These are phyloP conservation scores for Ifrita kowaldi DNA, from an alignment of 2,113 vertebrate genomes.

Conservation along the genomic window DNA sequence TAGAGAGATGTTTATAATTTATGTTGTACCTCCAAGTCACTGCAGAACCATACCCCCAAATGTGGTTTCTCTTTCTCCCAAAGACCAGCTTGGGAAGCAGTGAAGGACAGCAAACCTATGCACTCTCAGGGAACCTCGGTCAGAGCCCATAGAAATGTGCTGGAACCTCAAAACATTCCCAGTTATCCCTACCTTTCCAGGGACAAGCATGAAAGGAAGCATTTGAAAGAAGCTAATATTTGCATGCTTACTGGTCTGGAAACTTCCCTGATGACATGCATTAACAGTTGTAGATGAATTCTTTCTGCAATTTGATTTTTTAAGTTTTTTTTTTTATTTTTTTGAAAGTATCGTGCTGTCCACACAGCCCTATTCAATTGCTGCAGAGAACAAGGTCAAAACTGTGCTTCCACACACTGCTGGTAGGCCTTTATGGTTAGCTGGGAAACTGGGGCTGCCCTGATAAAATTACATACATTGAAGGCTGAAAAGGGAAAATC, in stretches of 20 bases:
- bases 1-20: background rate
- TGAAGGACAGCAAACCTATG: background rate
- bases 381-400: background rate
- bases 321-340: background rate
- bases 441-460: background rate
- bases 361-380: background rate
- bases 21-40: background rate
- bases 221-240: background rate
- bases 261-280: background rate
- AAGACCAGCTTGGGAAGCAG: background rate
- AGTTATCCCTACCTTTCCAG: background rate
- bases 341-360: background rate
- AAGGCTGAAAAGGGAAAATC: background rate
- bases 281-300: background rate
- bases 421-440: background rate
- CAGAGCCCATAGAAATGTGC: background rate
- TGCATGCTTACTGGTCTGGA: background rate
- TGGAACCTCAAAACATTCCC: background rate
- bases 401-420: background rate
- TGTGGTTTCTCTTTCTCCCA: background rate
- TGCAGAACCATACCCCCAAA: background rate
- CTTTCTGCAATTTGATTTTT: background rate
- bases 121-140: background rate
- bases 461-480: rapidly evolving
- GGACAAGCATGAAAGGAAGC: background rate